Percentiles rank a stretch among this genome's conserved stretches.
Conservation (phyloP, 2,113 vertebrate genomes). For the Hypocryptadius cinnamomeus region DNA sequence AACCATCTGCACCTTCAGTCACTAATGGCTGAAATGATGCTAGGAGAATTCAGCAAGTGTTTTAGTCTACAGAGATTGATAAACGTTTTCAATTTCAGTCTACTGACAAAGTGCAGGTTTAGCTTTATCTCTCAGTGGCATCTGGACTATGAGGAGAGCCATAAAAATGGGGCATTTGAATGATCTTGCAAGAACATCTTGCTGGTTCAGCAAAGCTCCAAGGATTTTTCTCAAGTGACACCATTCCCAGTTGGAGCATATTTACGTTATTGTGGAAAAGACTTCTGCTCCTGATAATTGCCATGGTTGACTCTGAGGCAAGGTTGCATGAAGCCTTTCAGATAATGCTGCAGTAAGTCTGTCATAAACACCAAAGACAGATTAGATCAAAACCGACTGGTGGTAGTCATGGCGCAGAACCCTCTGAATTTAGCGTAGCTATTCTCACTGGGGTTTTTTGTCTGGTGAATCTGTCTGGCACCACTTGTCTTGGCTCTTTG, state of each 20-base stretch:
- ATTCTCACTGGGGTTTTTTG: not conserved
- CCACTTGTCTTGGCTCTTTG: not conserved
- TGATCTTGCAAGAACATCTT: slow-evolving; percentile 43
- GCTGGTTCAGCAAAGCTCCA: slow-evolving; percentile 51
- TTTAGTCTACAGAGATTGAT: slow-evolving; percentile 36
- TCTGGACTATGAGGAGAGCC: slow-evolving; percentile 42
- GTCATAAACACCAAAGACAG: not conserved
- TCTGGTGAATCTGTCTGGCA: not conserved
- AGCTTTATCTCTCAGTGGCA: slow-evolving; percentile 51
- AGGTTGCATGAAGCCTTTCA: not conserved
- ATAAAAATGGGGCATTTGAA: slow-evolving; percentile 41
- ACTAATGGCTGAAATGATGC: not conserved
- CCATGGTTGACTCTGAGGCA: not conserved
- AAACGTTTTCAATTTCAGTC: slow-evolving; percentile 42
- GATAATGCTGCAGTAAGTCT: not conserved
- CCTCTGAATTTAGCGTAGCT: not conserved
- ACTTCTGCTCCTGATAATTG: not conserved
- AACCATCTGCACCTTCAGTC: slow-evolving; percentile 7
- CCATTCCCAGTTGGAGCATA: slow-evolving; percentile 1
- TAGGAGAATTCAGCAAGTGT: slow-evolving; percentile 7
- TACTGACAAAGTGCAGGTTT: slow-evolving; percentile 37
- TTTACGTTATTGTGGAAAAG: not conserved
- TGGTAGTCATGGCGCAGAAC: not conserved
- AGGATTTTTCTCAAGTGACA: slow-evolving; percentile 39
- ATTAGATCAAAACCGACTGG: not conserved